These are phyloP conservation scores for Bacillus rossius DNA, from an alignment of 1,140 invertebrate species.

Conservation along the genomic window DNA sequence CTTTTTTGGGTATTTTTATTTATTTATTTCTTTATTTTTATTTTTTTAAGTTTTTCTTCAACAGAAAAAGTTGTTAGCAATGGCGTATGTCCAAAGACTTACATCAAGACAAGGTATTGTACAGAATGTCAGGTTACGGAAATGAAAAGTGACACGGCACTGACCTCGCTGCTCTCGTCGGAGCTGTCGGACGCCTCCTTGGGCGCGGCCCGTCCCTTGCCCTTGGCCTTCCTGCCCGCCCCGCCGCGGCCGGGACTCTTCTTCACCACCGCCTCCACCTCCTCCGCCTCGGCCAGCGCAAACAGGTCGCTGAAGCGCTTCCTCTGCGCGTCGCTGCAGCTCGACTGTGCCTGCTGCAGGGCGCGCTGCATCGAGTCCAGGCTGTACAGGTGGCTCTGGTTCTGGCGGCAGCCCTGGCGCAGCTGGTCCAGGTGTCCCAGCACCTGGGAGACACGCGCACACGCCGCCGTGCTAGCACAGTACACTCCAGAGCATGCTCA, in stretches of 20 bases:
- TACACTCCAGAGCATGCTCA: too few relatives aligned
- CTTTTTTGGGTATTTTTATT: too few relatives aligned
- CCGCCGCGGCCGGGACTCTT: conserved; percentile 36
- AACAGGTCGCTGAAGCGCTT: conserved; percentile 90
- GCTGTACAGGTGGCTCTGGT: conserved; percentile 58
- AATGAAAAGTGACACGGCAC: conserved; percentile 16
- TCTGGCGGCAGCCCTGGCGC: conserved; percentile 61
- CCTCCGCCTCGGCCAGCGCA: conserved; percentile 84
- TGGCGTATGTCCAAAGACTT: too few relatives aligned
- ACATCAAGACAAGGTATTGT: too few relatives aligned
- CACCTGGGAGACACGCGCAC: too few relatives aligned
- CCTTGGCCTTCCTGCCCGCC: conserved; percentile 38
- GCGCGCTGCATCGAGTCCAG: conserved; percentile 86
- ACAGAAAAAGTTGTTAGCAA: too few relatives aligned
- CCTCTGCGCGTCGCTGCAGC: conserved; percentile 76
- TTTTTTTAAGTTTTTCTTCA: too few relatives aligned
- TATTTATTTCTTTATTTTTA: too few relatives aligned
- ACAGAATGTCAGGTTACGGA: too few relatives aligned
- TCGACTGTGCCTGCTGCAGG: conserved; percentile 68
- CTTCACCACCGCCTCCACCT: conserved; percentile 45
- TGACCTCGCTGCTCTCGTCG: conserved; percentile 74
- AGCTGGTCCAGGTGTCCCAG: conserved; percentile 89
- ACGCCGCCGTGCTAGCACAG: not conserved
- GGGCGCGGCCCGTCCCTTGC: conserved; percentile 47
- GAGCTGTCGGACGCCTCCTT: conserved; percentile 57